A percentile compares a stretch with the other conserved stretches of the same genome.
phyloP scores from a whole-genome alignment of 2,797 vertebrate species.

The Odontamblyopus lacepedii region DNA sequence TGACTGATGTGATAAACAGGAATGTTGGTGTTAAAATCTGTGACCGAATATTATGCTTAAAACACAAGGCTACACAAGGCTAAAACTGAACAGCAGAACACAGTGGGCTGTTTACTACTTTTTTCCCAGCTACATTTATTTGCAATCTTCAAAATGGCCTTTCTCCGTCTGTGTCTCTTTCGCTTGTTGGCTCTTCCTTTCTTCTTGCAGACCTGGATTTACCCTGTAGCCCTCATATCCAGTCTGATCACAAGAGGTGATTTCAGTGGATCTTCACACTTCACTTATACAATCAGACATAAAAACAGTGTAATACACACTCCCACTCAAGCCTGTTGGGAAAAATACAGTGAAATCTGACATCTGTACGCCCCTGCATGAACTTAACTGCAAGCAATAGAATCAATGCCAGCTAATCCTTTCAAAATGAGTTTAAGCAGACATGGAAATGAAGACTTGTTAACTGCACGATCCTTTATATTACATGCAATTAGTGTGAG shows the following conservation, averaged over 20 bases:
- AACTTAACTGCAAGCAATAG: background rate
- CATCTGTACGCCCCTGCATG: slow-evolving; percentile 4
- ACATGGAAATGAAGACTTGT: slow-evolving; percentile 23
- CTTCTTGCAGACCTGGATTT: background rate
- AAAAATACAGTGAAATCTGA: background rate
- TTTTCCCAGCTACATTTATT: background rate
- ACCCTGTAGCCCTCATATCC: slow-evolving; percentile 12
- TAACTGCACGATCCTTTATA: slow-evolving; percentile 22
- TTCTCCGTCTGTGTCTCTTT: background rate
- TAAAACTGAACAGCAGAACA: background rate
- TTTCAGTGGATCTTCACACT: slow-evolving; percentile 30
- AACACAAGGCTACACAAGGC: background rate
- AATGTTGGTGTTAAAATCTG: too few species aligned
- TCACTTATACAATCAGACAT: slow-evolving; percentile 10
- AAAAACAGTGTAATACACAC: slow-evolving; percentile 3
- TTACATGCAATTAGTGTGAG: slow-evolving; percentile 16
- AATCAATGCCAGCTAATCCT: slow-evolving; percentile 11
- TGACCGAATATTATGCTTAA: background rate
- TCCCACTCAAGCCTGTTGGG: background rate
- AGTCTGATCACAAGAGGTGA: slow-evolving; percentile 27
- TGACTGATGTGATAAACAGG: too few species aligned
- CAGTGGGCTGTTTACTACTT: background rate
- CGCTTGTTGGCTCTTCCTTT: background rate
- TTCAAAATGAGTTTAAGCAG: slow-evolving; percentile 2
- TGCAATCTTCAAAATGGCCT: background rate